Evolutionary conservation across 23 tunicate species (phyloP), one percentile per base, ranked within the genome.

Genomic region (Phallusia fumigata): DNA sequence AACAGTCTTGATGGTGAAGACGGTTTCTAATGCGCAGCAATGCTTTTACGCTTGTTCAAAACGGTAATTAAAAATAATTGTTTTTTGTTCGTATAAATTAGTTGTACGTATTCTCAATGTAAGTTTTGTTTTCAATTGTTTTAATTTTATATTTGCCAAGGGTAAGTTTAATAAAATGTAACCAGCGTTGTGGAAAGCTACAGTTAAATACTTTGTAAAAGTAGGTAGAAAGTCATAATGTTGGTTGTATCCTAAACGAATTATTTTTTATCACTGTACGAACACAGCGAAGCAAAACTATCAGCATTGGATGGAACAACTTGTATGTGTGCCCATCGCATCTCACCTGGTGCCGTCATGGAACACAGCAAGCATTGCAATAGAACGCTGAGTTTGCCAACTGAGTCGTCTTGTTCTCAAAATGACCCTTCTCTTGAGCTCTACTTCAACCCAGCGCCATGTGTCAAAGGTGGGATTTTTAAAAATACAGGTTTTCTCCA

Each of bases 21-120:
- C 8, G 28, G 28, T 24, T 24, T 22, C 28, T 24, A 58, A 16
- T 58, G 15, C 28, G 13, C 69, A 58, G 13, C 69, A 58, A 8
- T 58, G 69, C 69, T 58, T 58, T 58, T 58, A 58, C 69, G 26
- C 69, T 5, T 58, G 69, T 58, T 58, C 69, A 6, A 58, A 58
- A 6, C 69, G 69, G 69, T 58, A 58, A 13, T 21, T 58, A n/a
- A n/a, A n/a, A n/a, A n/a, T n/a, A n/a, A 40, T 40, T 40, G 10
- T 10, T 3, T 3, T 3, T 3, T 40, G 8, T 40, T 40, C 47
- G 47, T 40, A 40, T 40, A 40, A 40, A n/a, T n/a, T n/a, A n/a
- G n/a, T n/a, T n/a, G n/a, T n/a, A n/a, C n/a, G n/a, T n/a, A n/a
- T n/a, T n/a, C n/a, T n/a, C n/a, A n/a, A n/a, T n/a, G n/a, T n/a